Evolutionary conservation across 2,797 vertebrate genomes (phyloP), one percentile per base, ranked within the genome.

Genomic region (Leucoraja ocellata): DNA sequence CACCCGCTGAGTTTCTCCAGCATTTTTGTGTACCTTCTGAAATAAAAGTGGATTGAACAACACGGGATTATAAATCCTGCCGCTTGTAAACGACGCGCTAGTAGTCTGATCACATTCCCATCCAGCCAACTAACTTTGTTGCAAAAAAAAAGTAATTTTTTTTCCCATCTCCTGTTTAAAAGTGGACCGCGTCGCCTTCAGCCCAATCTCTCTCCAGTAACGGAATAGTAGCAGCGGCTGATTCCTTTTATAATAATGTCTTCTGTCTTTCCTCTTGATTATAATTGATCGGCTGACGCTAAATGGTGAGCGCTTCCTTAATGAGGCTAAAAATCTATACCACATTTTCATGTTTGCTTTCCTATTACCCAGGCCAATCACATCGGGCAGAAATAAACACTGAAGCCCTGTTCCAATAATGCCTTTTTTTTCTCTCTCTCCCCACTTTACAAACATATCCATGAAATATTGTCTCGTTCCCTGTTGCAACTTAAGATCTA

Each of bases 311-410:
- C 93, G 93, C 93, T 93, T 81, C 92, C 93, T 83, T 93, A 93
- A 94, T 90, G 93, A 93, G 91, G 88, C 91, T 81, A 90, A 93
- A 94, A 94, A 93, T 93, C 94, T 94, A 94, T 91, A 94, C 63
- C 71, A 83, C 80, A 46, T 61, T 93, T 76, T 36, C 90, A 92
- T 92, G 90, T 92, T 92, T 92, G 90, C 90, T 92, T 92, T 92
- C 39, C 90, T 46, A 92, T 92, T 92, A 92, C 68, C 90, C 74
- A 74, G 90, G 65, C 90, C 90, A 92, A 76, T 74, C 90, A 74
- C 39, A 76, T 28, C 54, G 90, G 90, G 90, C 58, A 54, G 90
- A 92, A 74, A 92, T 92, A 92, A 92, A 92, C 90, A 92, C 90
- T 76, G 54, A 92, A 92, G 71, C 28, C 90, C 90, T 92, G 90